These are phyloP conservation scores for Synanthedon formicaeformis DNA, from an alignment of 2,888 invertebrate species.

Conservation along the genomic window DNA sequence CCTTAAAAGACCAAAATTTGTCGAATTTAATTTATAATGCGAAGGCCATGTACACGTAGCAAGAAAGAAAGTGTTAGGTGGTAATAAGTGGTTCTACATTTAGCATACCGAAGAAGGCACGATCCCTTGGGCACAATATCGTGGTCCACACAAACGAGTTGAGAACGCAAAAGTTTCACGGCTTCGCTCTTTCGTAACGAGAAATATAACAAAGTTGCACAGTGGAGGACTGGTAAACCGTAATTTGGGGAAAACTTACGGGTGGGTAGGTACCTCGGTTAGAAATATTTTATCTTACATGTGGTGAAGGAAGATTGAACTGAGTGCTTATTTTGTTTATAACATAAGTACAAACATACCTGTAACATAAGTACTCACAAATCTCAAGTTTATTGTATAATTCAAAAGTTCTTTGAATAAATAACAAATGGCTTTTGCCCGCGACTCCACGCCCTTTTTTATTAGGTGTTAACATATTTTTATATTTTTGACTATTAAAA, in stretches of 20 bases:
- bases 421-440: no score
- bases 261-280: not conserved
- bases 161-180: conserved; percentile 35
- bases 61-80: not conserved
- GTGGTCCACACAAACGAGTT: conserved; percentile 39
- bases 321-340: no score
- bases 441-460: no score
- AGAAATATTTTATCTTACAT: not conserved
- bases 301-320: no score
- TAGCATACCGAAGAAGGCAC: conserved; percentile 6
- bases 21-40: no score
- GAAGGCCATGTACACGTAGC: conserved; percentile 1
- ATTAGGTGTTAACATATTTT: no score
- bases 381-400: no score
- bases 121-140: conserved; percentile 43
- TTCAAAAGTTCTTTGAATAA: no score
- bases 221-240: conserved; percentile 22
- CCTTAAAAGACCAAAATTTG: no score
- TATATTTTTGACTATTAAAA: no score
- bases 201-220: conserved; percentile 29
- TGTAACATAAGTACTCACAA: no score
- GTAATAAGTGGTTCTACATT: conserved; percentile 1
- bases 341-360: no score
- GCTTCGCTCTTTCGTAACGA: conserved; percentile 31
- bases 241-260: conserved; percentile 13